phyloP scores from a whole-genome alignment of 1,140 invertebrate species.

The Zophobas atratus region DNA sequence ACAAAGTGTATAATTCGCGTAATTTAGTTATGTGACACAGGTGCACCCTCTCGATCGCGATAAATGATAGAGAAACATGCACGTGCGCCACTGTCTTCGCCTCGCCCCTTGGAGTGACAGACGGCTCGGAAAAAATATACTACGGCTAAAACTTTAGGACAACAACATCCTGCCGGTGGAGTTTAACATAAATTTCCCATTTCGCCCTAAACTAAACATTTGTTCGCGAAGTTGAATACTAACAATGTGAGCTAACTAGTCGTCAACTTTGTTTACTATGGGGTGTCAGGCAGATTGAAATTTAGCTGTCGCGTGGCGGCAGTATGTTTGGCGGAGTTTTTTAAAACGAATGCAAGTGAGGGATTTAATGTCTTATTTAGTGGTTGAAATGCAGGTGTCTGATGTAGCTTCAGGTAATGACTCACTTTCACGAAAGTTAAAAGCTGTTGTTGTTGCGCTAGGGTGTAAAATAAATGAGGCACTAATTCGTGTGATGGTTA shows the following conservation, averaged over 20 bases:
- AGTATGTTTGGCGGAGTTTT: not conserved
- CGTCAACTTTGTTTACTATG: slow-evolving; percentile 55
- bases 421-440: no score
- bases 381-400: no score
- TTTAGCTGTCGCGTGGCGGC: slow-evolving; percentile 53
- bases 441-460: no score
- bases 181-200: slow-evolving; percentile 62
- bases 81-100: not conserved
- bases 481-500: no score
- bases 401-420: no score
- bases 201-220: slow-evolving; percentile 62
- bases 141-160: slow-evolving; percentile 59
- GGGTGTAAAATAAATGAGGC: no score
- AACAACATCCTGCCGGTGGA: slow-evolving; percentile 55
- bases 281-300: slow-evolving; percentile 54
- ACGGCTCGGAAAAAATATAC: slow-evolving; percentile 55
- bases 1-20: slow-evolving; percentile 39
- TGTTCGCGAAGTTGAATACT: slow-evolving; percentile 58
- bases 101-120: slow-evolving; percentile 5
- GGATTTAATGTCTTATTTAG: no score
- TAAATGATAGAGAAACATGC: not conserved
- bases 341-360: no score
- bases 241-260: slow-evolving; percentile 55
- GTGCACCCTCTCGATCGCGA: not conserved
- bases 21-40: slow-evolving; percentile 24